A percentile compares a stretch with the other conserved stretches of the same genome.
Conservation (phyloP, 2,888 invertebrate genomes). For the Asteroscopus sphinx region DNA sequence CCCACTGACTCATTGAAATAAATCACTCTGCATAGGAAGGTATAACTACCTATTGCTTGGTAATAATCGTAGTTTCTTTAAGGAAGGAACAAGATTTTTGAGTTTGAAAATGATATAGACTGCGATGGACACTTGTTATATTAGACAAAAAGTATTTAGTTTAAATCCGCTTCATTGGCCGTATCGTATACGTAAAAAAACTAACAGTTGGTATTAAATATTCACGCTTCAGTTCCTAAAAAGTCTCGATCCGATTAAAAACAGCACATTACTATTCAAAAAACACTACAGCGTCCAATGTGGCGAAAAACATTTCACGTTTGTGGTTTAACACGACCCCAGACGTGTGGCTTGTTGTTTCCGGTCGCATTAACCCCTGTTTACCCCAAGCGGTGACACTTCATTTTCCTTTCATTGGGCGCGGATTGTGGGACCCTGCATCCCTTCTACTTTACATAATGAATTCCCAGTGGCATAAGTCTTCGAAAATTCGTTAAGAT, state of each 20-base stretch:
- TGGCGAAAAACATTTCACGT: slow-evolving; percentile 44
- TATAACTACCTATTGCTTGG: no score
- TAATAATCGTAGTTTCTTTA: no score
- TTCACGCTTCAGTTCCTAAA: slow-evolving; percentile 5
- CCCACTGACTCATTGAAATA: no score
- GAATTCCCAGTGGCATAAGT: slow-evolving; percentile 63
- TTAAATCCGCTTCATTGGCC: neutral
- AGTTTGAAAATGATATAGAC: no score
- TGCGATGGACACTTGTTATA: no score
- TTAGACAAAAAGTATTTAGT: no score
- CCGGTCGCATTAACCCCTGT: slow-evolving; percentile 54
- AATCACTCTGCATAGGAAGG: no score
- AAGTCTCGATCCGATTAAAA: slow-evolving; percentile 34
- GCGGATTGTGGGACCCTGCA: slow-evolving; percentile 34
- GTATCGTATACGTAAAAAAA: neutral
- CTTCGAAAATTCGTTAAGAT: slow-evolving; percentile 67
- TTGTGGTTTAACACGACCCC: slow-evolving; percentile 28
- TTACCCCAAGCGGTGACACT: slow-evolving; percentile 72
- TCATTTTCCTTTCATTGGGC: slow-evolving; percentile 73
- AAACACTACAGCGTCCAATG: slow-evolving; percentile 38
- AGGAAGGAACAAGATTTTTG: no score
- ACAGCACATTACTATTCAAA: slow-evolving; percentile 36
- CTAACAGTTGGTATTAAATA: neutral
- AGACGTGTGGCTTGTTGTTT: slow-evolving; percentile 3
- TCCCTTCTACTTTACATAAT: slow-evolving; percentile 78